Conservation (phyloP, 1,140 invertebrate species). For the Drosophila pseudoananassae region DNA sequence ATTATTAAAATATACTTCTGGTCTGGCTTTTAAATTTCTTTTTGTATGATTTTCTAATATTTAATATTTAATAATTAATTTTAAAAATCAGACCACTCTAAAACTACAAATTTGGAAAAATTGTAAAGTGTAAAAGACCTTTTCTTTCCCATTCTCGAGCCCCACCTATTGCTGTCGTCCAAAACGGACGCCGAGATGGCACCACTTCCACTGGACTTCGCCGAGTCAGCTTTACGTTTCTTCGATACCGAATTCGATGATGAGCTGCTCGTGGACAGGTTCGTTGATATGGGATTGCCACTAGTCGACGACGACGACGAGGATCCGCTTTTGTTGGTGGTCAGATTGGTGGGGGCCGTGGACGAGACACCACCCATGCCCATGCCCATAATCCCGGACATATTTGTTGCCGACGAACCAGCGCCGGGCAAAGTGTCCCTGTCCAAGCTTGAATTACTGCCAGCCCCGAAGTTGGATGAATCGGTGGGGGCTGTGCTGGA, state of each 20-base stretch:
- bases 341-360: constrained; percentile 40
- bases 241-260: constrained; percentile 49
- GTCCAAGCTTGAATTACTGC: constrained; percentile 21
- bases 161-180: constrained; percentile 78
- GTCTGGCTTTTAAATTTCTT: constrained; percentile 7
- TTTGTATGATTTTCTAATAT: neutral
- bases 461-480: constrained; percentile 13
- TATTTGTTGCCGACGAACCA: constrained; percentile 51
- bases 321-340: constrained; percentile 33
- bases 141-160: constrained; percentile 40
- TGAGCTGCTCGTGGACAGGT: constrained; percentile 19
- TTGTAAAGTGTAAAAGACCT: constrained; percentile 42
- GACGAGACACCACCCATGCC: constrained; percentile 8
- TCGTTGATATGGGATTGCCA: constrained; percentile 21
- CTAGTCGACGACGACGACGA: constrained; percentile 24
- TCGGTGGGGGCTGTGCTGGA: constrained; percentile 38
- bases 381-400: constrained; percentile 6
- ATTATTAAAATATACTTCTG: constrained; percentile 2
- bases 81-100: neutral
- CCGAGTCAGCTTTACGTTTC: constrained; percentile 71
- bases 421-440: constrained; percentile 43
- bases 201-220: constrained; percentile 44
- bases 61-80: neutral
- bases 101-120: constrained; percentile 14
- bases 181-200: constrained; percentile 22